Base-by-base conservation (phyloP, 2,113 vertebrate species). In the Acanthochromis polyacanthus region DNA sequence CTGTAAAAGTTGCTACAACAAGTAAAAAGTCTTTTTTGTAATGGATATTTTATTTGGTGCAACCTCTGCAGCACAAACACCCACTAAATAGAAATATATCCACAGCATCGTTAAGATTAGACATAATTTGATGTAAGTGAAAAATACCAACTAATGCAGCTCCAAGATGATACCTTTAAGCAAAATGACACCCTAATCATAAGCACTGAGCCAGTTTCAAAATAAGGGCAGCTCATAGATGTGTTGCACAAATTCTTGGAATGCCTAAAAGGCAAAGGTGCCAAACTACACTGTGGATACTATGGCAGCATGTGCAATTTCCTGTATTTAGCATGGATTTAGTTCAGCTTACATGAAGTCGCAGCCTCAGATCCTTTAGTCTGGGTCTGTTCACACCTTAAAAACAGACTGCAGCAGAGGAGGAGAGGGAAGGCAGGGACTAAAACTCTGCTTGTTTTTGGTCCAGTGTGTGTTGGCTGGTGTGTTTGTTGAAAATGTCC, bases 301-400 rank as follows among this genome's bases (percentile, higher is more conserved):
- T 71, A 71, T 74, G 36, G 51, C 78, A 82, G 67, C 60, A 71
- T 75, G 68, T 78, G 76, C 88, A 89, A 86, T 89, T 90, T 90
- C 87, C 84, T 86, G 81, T 80, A 86, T 86, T 88, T 75, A 71
- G 68, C 50, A 69, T 60, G 59, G 69, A 79, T 66, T 83, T 87
- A 65, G 75, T 76, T 74, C 6, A 66, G 84, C 66, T 90, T 87
- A 82, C 62, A 63, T 71, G 50, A 23, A 80, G 66, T 81, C 70
- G 16, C 50, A 67, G 46, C 75, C 74, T 79, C 40, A 8, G 71
- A 88, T 75, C 80, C 78, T 68, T 87, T 85, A 87, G 87, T 81
- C 67, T 79, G 71, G 30, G 48, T 80, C 84, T 82, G 62, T 80
- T 89, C 75, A 87, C 73, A 88, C 81, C 74, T 90, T 77, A 69